Evolutionary conservation across 2,888 invertebrate genomes (phyloP).

Genomic region (Xanthorhoe spadicearia): DNA sequence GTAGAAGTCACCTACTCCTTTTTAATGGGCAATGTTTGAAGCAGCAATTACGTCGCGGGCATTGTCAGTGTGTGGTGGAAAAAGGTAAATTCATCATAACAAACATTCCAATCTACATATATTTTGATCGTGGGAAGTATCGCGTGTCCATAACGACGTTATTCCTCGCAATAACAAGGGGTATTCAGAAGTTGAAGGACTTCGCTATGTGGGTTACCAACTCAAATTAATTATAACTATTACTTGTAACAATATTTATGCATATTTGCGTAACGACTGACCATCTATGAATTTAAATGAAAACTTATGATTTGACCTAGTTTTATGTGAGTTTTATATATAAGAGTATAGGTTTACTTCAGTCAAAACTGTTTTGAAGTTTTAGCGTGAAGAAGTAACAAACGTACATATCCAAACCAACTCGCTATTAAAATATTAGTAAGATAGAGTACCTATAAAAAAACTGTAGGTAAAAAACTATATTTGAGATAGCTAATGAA

Average conservation of each 20-base stretch:
- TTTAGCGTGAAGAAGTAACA: too few relatives aligned
- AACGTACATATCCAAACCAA: too few relatives aligned
- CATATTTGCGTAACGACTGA: conserved; percentile 1
- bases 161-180: conserved; percentile 31
- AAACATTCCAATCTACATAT: conserved; percentile 30
- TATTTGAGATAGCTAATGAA: too few relatives aligned
- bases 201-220: conserved; percentile 33
- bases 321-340: too few relatives aligned
- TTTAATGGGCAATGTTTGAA: background rate
- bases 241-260: conserved; percentile 22
- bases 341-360: too few relatives aligned
- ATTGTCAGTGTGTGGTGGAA: background rate
- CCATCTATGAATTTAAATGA: conserved; percentile 1
- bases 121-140: conserved; percentile 27
- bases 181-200: conserved; percentile 35
- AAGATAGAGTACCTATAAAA: too few relatives aligned
- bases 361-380: too few relatives aligned
- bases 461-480: too few relatives aligned
- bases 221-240: conserved; percentile 32
- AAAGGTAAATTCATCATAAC: conserved; percentile 7
- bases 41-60: background rate
- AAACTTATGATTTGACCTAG: background rate
- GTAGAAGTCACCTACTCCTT: background rate
- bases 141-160: conserved; percentile 36
- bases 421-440: too few relatives aligned